Base-by-base conservation (phyloP, 2,113 vertebrate species). In the Trichomycterus rosablanca region DNA sequence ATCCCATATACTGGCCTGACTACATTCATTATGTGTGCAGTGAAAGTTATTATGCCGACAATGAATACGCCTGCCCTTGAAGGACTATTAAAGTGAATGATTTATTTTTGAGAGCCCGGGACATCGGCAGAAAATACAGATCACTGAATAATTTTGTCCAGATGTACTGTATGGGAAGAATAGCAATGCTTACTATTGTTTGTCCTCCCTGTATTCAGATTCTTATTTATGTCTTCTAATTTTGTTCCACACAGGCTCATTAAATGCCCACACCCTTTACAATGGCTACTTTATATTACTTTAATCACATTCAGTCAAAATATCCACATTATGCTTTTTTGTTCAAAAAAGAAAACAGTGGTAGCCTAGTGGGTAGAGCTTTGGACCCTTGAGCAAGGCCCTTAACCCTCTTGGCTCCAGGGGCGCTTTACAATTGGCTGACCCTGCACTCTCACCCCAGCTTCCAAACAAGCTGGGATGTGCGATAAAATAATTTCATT, bases 1-100 rank as follows among this genome's bases (percentile, higher is more conserved):
- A 51, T 30, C 30, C 51, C 9, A 55, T 63, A 61, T 73, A 59
- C 68, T 54, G 71, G 80, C 70, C 76, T 76, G 80, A 73, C 76
- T 23, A 60, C 59, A 71, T 22, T 74, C 70, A 81, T 81, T 80
- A 74, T 16, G 60, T 49, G 28, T 56, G 39, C 58, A 67, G 61
- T 59, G 54, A 58, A 70, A 70, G 53, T 45, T 59, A 46, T 50
- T 56, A 26, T 32, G 48, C 44, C 19, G 39, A 49, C 2, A 45
- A 45, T 75, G 54, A 80, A 76, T 56, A 72, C 44, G 50, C 23
- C 53, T 34, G 68, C 74, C 56, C 74, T 78, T 72, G 68, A 57
- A 51, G 22, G 44, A 62, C 50, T 54, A 74, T 53, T 30, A 65
- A 50, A 42, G 15, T 43, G 55, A 48, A 69, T 68, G 72, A 78